A percentile compares a stretch with the other conserved stretches of the same genome.
These are phyloP conservation scores for Tetragonisca angustula DNA, from an alignment of 2,888 invertebrate genomes.

Conservation along the genomic window DNA sequence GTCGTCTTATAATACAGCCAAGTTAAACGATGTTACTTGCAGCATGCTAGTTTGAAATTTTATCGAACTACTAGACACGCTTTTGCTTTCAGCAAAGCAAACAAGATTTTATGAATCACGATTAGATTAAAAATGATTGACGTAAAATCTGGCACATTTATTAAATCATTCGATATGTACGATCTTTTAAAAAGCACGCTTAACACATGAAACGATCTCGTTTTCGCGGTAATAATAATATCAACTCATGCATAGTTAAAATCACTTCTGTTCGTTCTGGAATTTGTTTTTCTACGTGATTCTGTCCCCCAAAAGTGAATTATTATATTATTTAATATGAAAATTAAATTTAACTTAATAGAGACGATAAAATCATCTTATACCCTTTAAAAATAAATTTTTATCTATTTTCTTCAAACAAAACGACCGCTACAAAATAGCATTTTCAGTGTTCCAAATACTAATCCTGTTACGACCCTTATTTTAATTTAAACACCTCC, in stretches of 20 bases:
- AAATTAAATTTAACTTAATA: no score
- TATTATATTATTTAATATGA: no score
- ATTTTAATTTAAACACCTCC: neutral
- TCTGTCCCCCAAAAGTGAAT: neutral
- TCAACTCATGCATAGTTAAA: constrained; percentile 3
- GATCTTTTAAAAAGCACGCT: constrained; percentile 21
- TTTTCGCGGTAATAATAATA: constrained; percentile 49
- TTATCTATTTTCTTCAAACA: no score
- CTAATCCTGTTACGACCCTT: neutral
- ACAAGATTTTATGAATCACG: constrained; percentile 21
- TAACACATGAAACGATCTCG: constrained; percentile 3
- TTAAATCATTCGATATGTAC: constrained; percentile 2
- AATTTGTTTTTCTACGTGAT: neutral
- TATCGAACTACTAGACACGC: neutral
- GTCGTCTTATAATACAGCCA: neutral
- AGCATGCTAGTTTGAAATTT: neutral
- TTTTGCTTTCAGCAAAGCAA: neutral
- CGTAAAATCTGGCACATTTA: constrained; percentile 9
- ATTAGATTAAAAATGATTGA: neutral
- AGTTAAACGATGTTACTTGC: neutral
- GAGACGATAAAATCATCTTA: no score
- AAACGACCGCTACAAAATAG: neutral
- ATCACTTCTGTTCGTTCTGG: neutral
- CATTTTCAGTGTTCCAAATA: neutral
- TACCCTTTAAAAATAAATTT: no score